Evolutionary conservation across 2,797 vertebrate species (phyloP), one percentile per base, ranked within the genome.

Genomic region (Brachyalestes nurse): DNA sequence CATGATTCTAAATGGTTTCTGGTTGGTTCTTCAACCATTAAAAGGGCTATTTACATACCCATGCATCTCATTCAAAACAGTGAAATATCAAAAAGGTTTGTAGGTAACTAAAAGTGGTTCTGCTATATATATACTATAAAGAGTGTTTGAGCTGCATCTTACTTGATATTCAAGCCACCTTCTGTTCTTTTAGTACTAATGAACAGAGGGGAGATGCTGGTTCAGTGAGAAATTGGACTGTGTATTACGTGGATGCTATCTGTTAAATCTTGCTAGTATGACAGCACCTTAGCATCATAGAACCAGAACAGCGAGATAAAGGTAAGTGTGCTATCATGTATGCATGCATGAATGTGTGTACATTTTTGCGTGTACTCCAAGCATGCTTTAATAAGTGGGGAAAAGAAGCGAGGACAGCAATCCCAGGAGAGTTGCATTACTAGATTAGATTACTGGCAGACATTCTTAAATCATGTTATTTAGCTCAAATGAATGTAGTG

Each of bases 381-480:
- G 28, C 51, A 60, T 77, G 25, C 10, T 25, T 9, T 67, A 49
- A 79, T 55, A 66, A 45, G 55, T 21, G 25, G 7, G 6, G 60
- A 74, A 55, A 72, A 25, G 9, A 45, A 70, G 62, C 72, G 78
- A 79, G 6, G 25, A 83, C 72, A 49, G 72, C 74, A 83, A 74
- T 86, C 83, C 80, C 83, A 80, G 38, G 69, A 86, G 82, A 85
- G 75, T 25, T 79, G 77, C 83, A 86, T 86, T 86, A 85, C 75
- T 66, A 85, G 85, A 90, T 87, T 84, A 84, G 66, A 85, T 86
- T 80, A 85, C 74, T 55, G 70, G 74, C 77, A 83, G 77, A 82
- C 79, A 75, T 80, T 86, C 78, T 45, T 82, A 86, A 85, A 88
- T 88, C 83, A 89, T 81, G 84, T 86, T 87, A 86, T 89, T 89